These are phyloP conservation scores for Seira sanloemensis DNA, from an alignment of 2,888 invertebrate species.

Conservation along the genomic window DNA sequence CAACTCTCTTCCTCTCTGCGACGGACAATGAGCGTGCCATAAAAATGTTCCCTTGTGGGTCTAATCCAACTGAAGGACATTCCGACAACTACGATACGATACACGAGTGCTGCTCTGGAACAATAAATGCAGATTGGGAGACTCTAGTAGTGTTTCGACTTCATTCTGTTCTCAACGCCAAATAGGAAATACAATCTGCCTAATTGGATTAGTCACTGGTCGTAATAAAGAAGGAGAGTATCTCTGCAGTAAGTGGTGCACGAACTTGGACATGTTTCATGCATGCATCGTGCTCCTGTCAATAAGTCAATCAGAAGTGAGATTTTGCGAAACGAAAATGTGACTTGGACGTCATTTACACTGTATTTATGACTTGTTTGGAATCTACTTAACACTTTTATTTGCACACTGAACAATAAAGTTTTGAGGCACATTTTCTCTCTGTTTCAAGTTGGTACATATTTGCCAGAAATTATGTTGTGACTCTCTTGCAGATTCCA, in stretches of 20 bases:
- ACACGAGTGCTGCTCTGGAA: background rate
- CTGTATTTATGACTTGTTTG: background rate
- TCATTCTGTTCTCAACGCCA: background rate
- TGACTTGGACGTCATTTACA: background rate
- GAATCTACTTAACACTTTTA: background rate
- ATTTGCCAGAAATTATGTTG: too few relatives aligned
- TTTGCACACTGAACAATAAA: background rate
- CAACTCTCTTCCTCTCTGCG: background rate
- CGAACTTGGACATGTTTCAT: background rate
- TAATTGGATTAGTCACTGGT: background rate
- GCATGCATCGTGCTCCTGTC: background rate
- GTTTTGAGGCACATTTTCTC: background rate
- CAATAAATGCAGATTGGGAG: background rate
- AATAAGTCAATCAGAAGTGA: conserved; percentile 12
- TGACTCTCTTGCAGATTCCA: too few relatives aligned
- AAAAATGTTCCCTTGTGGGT: background rate
- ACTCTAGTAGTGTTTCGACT: conserved; percentile 7
- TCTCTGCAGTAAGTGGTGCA: background rate
- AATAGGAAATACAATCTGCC: background rate
- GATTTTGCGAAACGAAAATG: background rate
- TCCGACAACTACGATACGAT: background rate
- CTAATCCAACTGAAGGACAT: background rate
- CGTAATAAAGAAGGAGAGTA: background rate
- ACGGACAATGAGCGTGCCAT: background rate
- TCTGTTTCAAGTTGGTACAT: background rate